phyloP scores from a whole-genome alignment of 2,888 invertebrate genomes.

The Protula sp. region DNA sequence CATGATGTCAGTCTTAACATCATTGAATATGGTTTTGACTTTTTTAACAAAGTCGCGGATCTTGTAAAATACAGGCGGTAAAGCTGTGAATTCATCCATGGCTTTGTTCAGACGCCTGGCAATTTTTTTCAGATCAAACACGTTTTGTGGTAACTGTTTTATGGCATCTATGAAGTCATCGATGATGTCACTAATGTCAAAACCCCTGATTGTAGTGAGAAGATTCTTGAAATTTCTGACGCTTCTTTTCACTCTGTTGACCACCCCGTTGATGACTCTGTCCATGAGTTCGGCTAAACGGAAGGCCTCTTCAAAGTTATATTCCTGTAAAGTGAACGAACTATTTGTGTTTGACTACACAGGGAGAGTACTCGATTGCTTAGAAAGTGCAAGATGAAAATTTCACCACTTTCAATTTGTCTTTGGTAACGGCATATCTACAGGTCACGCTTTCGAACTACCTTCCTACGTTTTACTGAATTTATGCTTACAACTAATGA shows the following conservation, averaged over 20 bases:
- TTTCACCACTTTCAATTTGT: too few relatives aligned
- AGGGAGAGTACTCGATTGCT: too few relatives aligned
- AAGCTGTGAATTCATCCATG: not conserved
- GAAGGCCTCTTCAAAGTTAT: too few relatives aligned
- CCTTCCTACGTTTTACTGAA: too few relatives aligned
- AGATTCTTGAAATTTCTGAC: constrained; percentile 1
- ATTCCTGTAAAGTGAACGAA: too few relatives aligned
- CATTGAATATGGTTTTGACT: constrained; percentile 25
- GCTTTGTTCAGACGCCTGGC: not conserved
- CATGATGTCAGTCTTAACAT: constrained; percentile 29
- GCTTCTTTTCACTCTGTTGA: not conserved
- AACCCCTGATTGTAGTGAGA: not conserved
- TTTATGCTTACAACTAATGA: too few relatives aligned
- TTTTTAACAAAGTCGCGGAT: constrained; percentile 12
- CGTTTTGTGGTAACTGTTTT: not conserved
- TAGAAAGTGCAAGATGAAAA: too few relatives aligned
- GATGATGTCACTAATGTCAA: not conserved
- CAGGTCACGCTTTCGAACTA: too few relatives aligned
- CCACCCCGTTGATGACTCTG: too few relatives aligned
- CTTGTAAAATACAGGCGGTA: not conserved
- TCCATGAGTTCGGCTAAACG: too few relatives aligned
- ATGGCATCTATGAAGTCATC: not conserved
- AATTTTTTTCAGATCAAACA: constrained; percentile 1
- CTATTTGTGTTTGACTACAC: too few relatives aligned
- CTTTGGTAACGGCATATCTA: too few relatives aligned